Conservation (phyloP, 37 sponge, comb jelly and placozoan genomes). For the Chondrilla cf. caribensis region DNA sequence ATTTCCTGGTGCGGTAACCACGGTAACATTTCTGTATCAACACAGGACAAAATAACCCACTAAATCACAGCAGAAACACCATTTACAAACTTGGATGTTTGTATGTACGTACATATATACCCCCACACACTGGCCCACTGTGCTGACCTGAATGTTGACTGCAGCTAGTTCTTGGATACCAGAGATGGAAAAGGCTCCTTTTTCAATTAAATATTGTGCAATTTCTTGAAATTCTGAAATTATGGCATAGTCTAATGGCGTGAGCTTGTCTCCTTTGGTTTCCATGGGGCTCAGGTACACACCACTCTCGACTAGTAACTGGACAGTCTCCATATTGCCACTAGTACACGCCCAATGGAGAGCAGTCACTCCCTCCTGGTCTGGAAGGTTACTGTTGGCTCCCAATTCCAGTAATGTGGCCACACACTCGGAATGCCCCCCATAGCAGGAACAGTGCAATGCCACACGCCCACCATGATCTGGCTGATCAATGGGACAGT, state of each 20-base stretch:
- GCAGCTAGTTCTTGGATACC: conserved; percentile 87
- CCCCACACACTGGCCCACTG: too few relatives aligned
- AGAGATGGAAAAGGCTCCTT: conserved; percentile 79
- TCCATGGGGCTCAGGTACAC: conserved; percentile 79
- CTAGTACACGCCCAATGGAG: conserved; percentile 87
- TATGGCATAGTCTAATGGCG: conserved; percentile 90
- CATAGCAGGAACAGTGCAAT: conserved; percentile 83
- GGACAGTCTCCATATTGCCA: conserved; percentile 57
- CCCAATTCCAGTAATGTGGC: conserved; percentile 50
- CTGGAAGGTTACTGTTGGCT: conserved; percentile 55
- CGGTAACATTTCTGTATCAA: neutral
- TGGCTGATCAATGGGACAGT: conserved; percentile 32
- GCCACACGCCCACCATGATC: conserved; percentile 67
- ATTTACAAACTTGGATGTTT: too few relatives aligned
- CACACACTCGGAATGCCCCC: conserved; percentile 64
- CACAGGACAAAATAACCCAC: too few relatives aligned
- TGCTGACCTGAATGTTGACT: conserved; percentile 47
- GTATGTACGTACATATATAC: too few relatives aligned
- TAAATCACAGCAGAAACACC: too few relatives aligned
- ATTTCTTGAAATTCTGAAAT: conserved; percentile 76
- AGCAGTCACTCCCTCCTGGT: conserved; percentile 78
- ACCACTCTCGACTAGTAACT: conserved; percentile 50
- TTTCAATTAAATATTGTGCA: conserved; percentile 78
- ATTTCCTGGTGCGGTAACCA: neutral
- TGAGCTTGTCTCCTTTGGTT: conserved; percentile 63